Conservation (phyloP, 2,888 invertebrate species). For the Hecatera dysodea region DNA sequence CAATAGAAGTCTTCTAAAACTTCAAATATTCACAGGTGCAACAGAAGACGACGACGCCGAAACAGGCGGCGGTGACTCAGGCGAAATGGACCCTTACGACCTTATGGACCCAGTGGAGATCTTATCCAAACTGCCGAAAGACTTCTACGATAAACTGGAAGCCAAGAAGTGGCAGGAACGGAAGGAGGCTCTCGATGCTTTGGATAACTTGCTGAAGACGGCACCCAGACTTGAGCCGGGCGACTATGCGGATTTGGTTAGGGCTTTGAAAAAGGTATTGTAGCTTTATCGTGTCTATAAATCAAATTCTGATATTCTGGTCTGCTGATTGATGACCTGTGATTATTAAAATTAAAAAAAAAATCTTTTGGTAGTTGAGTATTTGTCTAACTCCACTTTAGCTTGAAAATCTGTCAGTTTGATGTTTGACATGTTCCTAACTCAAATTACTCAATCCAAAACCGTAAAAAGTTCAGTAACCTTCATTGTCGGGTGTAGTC, state of each 20-base stretch:
- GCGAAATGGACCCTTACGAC: conserved; percentile 97
- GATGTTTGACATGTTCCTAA: too few species aligned
- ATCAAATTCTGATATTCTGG: too few species aligned
- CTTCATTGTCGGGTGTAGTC: too few species aligned
- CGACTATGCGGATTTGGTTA: conserved; percentile 97
- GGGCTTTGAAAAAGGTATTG: conserved; percentile 95
- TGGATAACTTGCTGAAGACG: conserved; percentile 94
- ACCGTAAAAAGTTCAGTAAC: too few species aligned
- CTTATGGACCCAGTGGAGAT: conserved; percentile 98
- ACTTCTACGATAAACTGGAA: conserved; percentile 98
- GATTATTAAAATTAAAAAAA: too few species aligned
- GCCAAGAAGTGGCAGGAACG: conserved; percentile 99
- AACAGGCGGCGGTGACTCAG: conserved; percentile 91
- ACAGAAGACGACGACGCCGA: conserved; percentile 90
- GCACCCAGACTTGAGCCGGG: conserved; percentile 97
- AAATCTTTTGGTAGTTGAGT: too few species aligned
- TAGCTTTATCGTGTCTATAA: too few species aligned
- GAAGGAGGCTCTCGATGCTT: conserved; percentile 96
- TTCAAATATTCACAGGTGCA: conserved; percentile 70
- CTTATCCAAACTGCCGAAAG: conserved; percentile 97
- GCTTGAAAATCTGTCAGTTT: too few species aligned
- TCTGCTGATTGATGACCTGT: too few species aligned
- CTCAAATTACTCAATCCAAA: too few species aligned
- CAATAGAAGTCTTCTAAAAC: not conserved
- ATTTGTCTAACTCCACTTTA: too few species aligned